Percentiles rank a stretch among this genome's conserved stretches.
Conservation (phyloP, 2,797 vertebrate species). For the Petrocephalus sullivani region DNA sequence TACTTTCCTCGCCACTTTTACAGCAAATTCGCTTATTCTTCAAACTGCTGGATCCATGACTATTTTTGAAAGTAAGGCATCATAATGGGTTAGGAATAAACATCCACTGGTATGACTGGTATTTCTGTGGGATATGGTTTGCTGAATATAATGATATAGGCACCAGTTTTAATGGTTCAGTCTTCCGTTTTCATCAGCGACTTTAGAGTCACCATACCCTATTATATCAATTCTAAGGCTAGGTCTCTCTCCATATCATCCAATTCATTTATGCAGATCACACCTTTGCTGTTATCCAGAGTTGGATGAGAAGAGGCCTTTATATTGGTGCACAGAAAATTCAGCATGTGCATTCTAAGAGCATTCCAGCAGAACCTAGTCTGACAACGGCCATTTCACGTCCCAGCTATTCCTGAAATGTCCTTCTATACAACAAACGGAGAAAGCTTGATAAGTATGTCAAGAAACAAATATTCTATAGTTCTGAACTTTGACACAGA, state of each 20-base stretch:
- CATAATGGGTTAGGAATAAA: background rate
- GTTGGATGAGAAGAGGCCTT: background rate
- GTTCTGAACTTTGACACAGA: background rate
- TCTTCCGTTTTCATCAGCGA: background rate
- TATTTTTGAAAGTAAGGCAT: background rate
- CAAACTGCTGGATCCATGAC: background rate
- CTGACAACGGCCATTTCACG: background rate
- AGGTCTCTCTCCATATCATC: background rate
- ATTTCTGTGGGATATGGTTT: background rate
- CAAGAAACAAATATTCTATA: background rate
- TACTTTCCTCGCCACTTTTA: background rate
- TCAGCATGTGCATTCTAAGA: background rate
- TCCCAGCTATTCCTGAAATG: background rate
- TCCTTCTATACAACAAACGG: background rate
- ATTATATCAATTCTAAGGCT: background rate
- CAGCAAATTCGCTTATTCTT: background rate
- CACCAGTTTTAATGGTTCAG: background rate
- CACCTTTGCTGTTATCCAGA: background rate
- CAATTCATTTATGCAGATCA: background rate
- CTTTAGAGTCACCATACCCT: background rate
- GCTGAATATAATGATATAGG: background rate
- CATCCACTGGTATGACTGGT: background rate
- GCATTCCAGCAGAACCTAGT: background rate
- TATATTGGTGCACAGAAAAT: background rate
- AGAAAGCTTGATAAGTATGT: background rate